phyloP scores from a whole-genome alignment of 2,888 invertebrate genomes.

The Agriopis aurantiaria region DNA sequence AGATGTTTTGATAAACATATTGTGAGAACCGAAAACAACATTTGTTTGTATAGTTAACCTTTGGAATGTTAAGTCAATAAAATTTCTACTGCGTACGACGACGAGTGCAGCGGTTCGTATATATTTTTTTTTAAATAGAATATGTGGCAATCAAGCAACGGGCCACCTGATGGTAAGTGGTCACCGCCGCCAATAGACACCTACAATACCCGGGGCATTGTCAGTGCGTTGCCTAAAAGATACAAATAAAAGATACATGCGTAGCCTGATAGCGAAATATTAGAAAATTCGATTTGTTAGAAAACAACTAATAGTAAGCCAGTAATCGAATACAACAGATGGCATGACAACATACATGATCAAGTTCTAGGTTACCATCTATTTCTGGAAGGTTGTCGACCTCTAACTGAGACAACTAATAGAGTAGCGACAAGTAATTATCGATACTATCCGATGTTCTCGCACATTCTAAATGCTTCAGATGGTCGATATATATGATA shows the following conservation, averaged over 20 bases:
- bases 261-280: background rate
- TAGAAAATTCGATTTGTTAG: background rate
- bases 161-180: no score
- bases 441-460: conserved; percentile 24
- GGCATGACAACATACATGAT: conserved; percentile 35
- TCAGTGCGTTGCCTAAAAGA: no score
- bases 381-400: conserved; percentile 44
- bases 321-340: conserved; percentile 26
- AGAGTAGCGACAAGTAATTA: conserved; percentile 33
- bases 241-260: background rate
- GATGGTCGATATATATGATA: conserved; percentile 14
- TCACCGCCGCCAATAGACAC: no score
- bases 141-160: no score
- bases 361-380: conserved; percentile 58
- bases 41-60: conserved; percentile 8
- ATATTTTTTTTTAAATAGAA: no score
- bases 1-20: conserved; percentile 5
- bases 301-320: conserved; percentile 2
- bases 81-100: background rate
- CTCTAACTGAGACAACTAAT: conserved; percentile 31
- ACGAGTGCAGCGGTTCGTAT: no score
- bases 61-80: conserved; percentile 7
- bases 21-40: conserved; percentile 2
- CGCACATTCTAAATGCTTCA: conserved; percentile 23
- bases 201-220: no score